Conservation (phyloP, 2,888 invertebrate genomes). For the Euspilapteryx auroguttella region DNA sequence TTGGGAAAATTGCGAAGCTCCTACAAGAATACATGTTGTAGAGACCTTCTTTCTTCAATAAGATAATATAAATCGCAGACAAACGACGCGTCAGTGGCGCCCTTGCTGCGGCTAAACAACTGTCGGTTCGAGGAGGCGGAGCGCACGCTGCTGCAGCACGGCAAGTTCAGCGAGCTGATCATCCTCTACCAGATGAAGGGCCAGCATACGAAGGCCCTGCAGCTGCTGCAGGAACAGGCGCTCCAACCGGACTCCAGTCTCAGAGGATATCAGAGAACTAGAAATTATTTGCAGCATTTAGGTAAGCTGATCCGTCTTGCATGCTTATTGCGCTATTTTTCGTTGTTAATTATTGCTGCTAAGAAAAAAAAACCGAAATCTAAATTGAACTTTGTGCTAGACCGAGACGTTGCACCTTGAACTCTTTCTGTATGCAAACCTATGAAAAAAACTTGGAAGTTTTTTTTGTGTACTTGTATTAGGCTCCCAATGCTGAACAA, state of each 20-base stretch:
- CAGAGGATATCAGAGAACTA: conserved; percentile 79
- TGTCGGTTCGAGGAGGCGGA: conserved; percentile 95
- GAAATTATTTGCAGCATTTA: conserved; percentile 89
- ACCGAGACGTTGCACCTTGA: no score
- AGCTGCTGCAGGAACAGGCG: conserved; percentile 79
- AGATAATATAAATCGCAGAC: no score
- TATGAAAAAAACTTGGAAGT: no score
- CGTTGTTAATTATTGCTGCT: background rate
- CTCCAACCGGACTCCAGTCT: conserved; percentile 75
- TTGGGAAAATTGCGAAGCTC: no score
- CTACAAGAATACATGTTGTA: no score
- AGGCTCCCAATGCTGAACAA: no score
- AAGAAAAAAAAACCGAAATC: no score
- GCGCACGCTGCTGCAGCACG: conserved; percentile 79
- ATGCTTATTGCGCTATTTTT: background rate
- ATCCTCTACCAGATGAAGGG: conserved; percentile 95
- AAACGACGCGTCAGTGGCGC: conserved; percentile 92
- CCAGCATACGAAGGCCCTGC: conserved; percentile 88
- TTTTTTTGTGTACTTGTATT: no score
- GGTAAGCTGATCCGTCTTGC: conserved; percentile 49
- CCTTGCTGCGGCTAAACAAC: conserved; percentile 86
- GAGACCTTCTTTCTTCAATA: no score
- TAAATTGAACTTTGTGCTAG: no score
- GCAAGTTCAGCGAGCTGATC: conserved; percentile 90
- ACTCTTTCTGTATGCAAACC: no score